Base-by-base conservation (phyloP, 1,140 invertebrate genomes). In the Macrobrachium rosenbergii region DNA sequence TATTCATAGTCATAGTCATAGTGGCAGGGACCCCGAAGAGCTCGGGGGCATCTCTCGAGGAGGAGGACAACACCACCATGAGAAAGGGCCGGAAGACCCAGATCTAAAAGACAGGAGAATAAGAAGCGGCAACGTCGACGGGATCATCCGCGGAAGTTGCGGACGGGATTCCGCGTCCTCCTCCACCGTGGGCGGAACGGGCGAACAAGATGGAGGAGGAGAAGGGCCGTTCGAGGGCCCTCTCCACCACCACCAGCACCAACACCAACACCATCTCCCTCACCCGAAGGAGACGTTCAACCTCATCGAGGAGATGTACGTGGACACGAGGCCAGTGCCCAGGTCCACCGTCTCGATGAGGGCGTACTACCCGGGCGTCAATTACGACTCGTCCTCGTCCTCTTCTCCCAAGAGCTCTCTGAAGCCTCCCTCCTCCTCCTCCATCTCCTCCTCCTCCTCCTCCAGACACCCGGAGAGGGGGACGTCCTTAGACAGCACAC, bases 281-380 rank as follows among this genome's bases (percentile, higher is more conserved):
- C 45, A 52, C 78, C 59, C 28, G 21, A 80, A 63, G 60, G 78
- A 80, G 78, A 80, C n/a, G 21, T 37, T 80, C 12, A 80, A 80
- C 60, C 78, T 80, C 58, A 80, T 80, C 60, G 78, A 80, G 60
- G 78, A 80, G 28, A 58, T 80, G 1, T 80, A 80, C 28, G 78
- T 80, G 78, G 77, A 62, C 77, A 43, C 77, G n/a, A 58, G 78
- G 16, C 21, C 78, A 17, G 59, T 52, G 17, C 73, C 78, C 78
- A 62, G n/a, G 59, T 37, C 78, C 78, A 14, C 11, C 10, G 82
- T 83, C 16, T 76, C 73, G 17, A 72, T 83, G 60, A 21, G 58
- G 45, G 82, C 82, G 21, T 83, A 76, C 73, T 83, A 83, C 82
- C 82, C 82, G 12, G 62, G 58, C 43, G 45, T 72, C 6, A 67